A percentile compares a stretch with the other conserved stretches of the same genome.
These are phyloP conservation scores for Rhagonycha lutea DNA, from an alignment of 2,888 invertebrate genomes.

Conservation along the genomic window DNA sequence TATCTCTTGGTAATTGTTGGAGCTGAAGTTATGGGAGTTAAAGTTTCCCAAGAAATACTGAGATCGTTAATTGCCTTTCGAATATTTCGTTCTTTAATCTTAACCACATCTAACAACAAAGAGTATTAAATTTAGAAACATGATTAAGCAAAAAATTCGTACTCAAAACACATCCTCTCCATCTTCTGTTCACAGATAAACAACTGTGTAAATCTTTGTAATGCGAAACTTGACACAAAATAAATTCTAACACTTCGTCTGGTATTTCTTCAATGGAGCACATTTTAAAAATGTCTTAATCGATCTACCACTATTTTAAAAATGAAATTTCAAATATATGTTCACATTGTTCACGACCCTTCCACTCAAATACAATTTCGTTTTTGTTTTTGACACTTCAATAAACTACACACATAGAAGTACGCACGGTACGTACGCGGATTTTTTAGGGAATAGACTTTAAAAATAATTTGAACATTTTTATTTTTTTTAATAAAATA, in stretches of 20 bases:
- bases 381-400: neutral
- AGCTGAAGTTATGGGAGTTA: conserved; percentile 61
- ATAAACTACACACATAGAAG: neutral
- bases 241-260: conserved; percentile 91
- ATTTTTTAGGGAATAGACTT: neutral
- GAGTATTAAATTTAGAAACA: conserved; percentile 24
- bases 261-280: conserved; percentile 73
- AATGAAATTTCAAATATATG: neutral
- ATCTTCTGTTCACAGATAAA: conserved; percentile 83
- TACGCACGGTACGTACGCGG: neutral
- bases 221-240: conserved; percentile 85
- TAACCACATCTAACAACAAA: conserved; percentile 70
- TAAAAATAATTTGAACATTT: too few relatives aligned
- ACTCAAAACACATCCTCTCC: conserved; percentile 86
- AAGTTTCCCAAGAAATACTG: conserved; percentile 74
- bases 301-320: neutral
- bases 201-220: conserved; percentile 89
- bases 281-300: conserved; percentile 12
- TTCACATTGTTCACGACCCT: neutral
- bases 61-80: conserved; percentile 77
- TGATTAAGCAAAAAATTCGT: conserved; percentile 52
- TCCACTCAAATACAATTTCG: neutral
- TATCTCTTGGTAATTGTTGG: conserved; percentile 88
- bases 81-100: conserved; percentile 73
- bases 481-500: too few relatives aligned